Base-by-base conservation (phyloP, 2,797 vertebrate genomes). In the Eidolon dupreanum region DNA sequence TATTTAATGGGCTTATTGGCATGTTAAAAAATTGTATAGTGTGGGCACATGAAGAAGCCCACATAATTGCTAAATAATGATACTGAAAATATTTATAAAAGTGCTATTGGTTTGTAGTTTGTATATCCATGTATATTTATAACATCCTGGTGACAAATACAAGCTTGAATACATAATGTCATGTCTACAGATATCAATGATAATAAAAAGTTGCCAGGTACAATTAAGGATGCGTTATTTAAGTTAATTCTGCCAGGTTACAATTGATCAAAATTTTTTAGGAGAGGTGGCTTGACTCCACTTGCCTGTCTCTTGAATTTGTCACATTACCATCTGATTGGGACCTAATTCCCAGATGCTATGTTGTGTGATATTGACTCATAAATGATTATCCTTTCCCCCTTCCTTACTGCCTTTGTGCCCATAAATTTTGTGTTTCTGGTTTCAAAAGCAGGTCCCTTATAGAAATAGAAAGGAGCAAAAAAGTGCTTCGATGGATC, bases 1-100 rank as follows among this genome's bases (percentile, higher is more conserved):
- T 84, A 57, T 94, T 98, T 98, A 95, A 91, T 93, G 41, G 41
- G 13, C 3, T 97, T 97, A 97, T 73, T 97, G 95, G 33, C 66
- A 65, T 91, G 73, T 77, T 98, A 41, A 96, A 94, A 97, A 98
- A 94, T 75, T 97, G 24, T 92, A 79, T 95, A 94, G 73, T 96
- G 88, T 82, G 97, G 89, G 33, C 79, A 93, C 53, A 92, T 71
- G 92, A 95, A 96, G 79, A 97, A 41, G 46, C 51, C 66, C 85
- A 24, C 74, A 87, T 98, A 98, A 97, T 94, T 98, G 96, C 93
- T 97, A 97, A 97, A 93, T 98, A 98, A 97, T 97, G 68, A 28
- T 71, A 96, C 53, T 94, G 98, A 94, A 97, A 97, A 92, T 97
- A 98, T 97, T 98, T 98, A 97, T 94, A 97, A 98, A 97, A 63